Percentiles rank a stretch among this genome's conserved stretches.
Conservation (phyloP, 92 coral and sea anemone genomes). For the Umimayanthus kanabou region DNA sequence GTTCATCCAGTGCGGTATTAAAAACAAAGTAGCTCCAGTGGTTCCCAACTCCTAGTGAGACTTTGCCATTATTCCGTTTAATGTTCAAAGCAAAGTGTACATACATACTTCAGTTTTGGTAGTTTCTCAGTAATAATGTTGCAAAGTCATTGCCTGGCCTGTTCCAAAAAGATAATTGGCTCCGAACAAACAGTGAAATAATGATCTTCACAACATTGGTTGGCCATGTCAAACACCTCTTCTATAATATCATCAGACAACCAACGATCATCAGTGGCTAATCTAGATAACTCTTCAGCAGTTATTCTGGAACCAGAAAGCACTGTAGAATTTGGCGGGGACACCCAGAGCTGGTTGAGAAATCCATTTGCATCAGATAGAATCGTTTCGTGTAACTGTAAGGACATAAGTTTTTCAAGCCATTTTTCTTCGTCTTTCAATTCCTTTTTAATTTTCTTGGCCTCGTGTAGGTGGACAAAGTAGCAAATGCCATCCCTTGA, state of each 20-base stretch:
- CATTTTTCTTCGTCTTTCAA: background rate
- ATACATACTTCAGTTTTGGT: background rate
- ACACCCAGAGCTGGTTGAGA: conserved; percentile 8
- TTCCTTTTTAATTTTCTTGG: background rate
- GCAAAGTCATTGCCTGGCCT: background rate
- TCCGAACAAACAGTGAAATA: conserved; percentile 40
- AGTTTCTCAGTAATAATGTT: background rate
- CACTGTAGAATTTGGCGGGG: conserved; percentile 40
- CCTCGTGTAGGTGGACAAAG: background rate
- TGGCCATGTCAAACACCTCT: conserved; percentile 41
- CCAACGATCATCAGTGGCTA: conserved; percentile 17
- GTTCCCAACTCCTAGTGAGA: background rate
- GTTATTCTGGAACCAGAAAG: conserved; percentile 40
- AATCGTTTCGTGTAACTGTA: background rate
- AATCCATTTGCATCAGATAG: conserved; percentile 28
- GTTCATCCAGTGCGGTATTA: background rate
- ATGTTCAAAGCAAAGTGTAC: conserved; percentile 1
- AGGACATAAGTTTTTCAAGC: background rate
- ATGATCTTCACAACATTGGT: conserved; percentile 30
- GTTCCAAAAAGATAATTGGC: conserved; percentile 12
- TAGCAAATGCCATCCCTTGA: background rate
- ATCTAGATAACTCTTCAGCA: conserved; percentile 38
- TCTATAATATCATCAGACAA: conserved; percentile 43
- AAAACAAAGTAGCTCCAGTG: background rate
- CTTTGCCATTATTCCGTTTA: background rate